Base-by-base conservation (phyloP, 2,888 invertebrate species). In the Macaria notata region DNA sequence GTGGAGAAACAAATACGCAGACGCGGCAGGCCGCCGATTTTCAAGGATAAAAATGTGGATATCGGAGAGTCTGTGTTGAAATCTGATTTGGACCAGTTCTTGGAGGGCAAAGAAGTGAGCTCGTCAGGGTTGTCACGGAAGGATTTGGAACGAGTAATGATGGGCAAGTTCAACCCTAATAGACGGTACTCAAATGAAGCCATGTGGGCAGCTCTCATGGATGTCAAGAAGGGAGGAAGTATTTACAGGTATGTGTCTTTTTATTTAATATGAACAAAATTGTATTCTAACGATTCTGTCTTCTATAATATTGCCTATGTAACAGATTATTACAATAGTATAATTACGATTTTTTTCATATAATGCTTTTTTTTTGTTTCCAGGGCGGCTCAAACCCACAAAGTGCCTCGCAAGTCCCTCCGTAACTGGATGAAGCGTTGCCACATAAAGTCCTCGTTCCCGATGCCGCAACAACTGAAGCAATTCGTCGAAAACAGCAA, bases 351-450 rank as follows among this genome's bases (percentile, higher is more conserved):
- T 36, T 36, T 36, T 36, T 36, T 36, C 7, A 36, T 6, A 36
- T 36, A 4, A 6, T 36, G 33, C 7, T 6, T 36, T 19, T 36
- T 6, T 33, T 4, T 36, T 7, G 3, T 36, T 84, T 82, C 0
- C 81, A 93, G 93, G 66, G 93, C 93, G 56, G 93, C 93, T 0
- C 93, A 93, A 71, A 92, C 93, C 0, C 93, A 93, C 76, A 92
- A 92, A 66, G 93, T 93, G 0, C 93, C 93, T 0, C 81, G 93
- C 19, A 93, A 93, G 55, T 93, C 93, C 0, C 82, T 93, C 0
- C 85, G 93, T 3, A 93, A 93, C 76, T 93, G 93, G 93, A 93
- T 93, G 93, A 93, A 93, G 65, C 81, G 93, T 0, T 93, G 93
- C 73, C 92, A 93, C 77, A 93, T 93, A 9, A 93, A 93, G 56